These are phyloP conservation scores for Pungitius pungitius DNA, from an alignment of 2,113 vertebrate species.

Conservation along the genomic window DNA sequence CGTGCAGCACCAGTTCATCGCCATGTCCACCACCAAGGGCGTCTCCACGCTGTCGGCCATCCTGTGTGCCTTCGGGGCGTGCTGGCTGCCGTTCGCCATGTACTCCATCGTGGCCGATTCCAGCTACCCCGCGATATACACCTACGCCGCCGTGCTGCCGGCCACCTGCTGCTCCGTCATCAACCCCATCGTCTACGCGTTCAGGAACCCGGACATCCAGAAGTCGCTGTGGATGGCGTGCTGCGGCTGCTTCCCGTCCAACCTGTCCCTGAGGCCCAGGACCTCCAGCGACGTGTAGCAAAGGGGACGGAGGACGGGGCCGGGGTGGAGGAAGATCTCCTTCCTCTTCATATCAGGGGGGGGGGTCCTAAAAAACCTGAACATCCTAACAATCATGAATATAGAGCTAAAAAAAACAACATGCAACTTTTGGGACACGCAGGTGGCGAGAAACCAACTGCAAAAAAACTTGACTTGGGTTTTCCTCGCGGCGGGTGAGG, in stretches of 20 bases:
- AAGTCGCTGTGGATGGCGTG: constrained; percentile 92
- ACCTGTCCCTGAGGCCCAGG: constrained; percentile 85
- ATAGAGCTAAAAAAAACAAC: constrained; percentile 30
- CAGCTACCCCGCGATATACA: constrained; percentile 88
- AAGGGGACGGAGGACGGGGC: constrained; percentile 13
- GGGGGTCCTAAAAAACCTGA: background rate
- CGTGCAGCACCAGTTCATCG: constrained; percentile 90
- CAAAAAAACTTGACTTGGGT: constrained; percentile 54
- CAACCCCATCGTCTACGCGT: constrained; percentile 93
- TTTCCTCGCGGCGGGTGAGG: background rate
- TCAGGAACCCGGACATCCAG: constrained; percentile 92
- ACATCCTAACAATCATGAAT: too few species aligned
- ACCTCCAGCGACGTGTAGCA: constrained; percentile 91
- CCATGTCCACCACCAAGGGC: constrained; percentile 92
- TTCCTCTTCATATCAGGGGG: too few species aligned
- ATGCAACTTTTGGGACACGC: constrained; percentile 6
- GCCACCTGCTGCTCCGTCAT: constrained; percentile 90
- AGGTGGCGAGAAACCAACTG: constrained; percentile 52
- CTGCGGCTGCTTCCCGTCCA: constrained; percentile 87
- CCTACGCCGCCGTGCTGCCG: constrained; percentile 88
- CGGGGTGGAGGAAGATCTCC: too few species aligned
- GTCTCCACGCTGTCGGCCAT: constrained; percentile 90
- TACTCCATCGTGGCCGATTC: constrained; percentile 90
- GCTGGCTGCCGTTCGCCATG: constrained; percentile 92
- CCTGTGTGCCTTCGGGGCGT: constrained; percentile 88